phyloP scores from a whole-genome alignment of 2,888 invertebrate genomes.

The Dione vanillae region DNA sequence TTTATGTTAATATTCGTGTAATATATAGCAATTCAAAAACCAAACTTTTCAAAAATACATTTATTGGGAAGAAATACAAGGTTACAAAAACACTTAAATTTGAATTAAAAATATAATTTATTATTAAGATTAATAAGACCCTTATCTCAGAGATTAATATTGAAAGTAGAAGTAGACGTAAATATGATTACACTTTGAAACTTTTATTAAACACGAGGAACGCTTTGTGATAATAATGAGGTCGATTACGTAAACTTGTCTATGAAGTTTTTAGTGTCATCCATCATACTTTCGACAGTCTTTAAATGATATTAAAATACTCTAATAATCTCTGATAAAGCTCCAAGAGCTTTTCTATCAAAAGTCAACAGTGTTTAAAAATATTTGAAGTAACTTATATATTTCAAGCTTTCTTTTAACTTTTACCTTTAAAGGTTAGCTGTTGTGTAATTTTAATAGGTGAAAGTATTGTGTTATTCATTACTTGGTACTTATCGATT shows the following conservation, averaged over 20 bases:
- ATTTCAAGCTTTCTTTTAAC: too few relatives aligned
- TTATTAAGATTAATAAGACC: constrained; percentile 3
- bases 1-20: too few relatives aligned
- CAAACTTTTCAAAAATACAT: too few relatives aligned
- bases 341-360: constrained; percentile 7
- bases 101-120: not conserved
- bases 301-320: constrained; percentile 18
- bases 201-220: constrained; percentile 3
- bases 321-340: constrained; percentile 2
- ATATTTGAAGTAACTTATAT: constrained; percentile 15
- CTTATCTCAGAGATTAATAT: not conserved
- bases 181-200: not conserved
- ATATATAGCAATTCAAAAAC: too few relatives aligned
- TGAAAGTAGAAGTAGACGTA: constrained; percentile 1
- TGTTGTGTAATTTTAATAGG: constrained; percentile 30
- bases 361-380: constrained; percentile 22
- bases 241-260: constrained; percentile 6
- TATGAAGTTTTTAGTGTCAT: not conserved
- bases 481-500: constrained; percentile 16
- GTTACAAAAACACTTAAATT: not conserved
- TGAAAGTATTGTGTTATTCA: constrained; percentile 35
- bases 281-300: constrained; percentile 4
- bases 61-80: not conserved
- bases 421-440: not conserved
- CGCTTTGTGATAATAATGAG: not conserved